Base-by-base conservation (phyloP, 2,113 vertebrate species). In the Mellivora capensis region DNA sequence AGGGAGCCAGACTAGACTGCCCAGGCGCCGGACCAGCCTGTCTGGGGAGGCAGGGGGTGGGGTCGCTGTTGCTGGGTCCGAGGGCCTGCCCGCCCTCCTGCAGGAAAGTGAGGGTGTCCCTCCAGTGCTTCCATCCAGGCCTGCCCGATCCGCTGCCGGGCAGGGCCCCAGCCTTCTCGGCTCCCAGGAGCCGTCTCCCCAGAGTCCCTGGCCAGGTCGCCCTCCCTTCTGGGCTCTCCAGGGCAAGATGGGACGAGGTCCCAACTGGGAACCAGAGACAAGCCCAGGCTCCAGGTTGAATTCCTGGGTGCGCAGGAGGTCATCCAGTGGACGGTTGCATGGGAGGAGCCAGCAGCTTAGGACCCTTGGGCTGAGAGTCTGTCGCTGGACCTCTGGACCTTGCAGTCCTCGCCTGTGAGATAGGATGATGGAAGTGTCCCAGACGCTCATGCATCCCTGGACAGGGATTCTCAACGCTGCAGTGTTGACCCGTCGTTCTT, bases 281-380 rank as follows among this genome's bases (percentile, higher is more conserved):
- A 21, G 17, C 27, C 47, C 47, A 17, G 31, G 15, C 34, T 18
- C 21, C 39, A 7, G 34, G 4, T 3, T 1, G 37, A 15, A 23
- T 7, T 37, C 37, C 86, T 27, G 20, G 34, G 31, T 2, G 17
- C 76, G 2, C 44, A 31, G 13, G 14, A 3, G 8, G 39, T 13
- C 10, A 3, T 27, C 37, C 64, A 54, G 11, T 2, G 34, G 5
- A 4, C 0, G 1, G 52, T 4, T 9, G 1, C 15, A 0, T 14
- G 59, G 27, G 69, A 20, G 31, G 29, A 25, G 31, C 67, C 17
- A 0, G 34, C 74, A 20, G 17, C 61, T 2, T 4, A 6, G 3
- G 21, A 37, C 18, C 29, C 2, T 10, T 9, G 82, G 20, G 20
- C 10, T 34, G 18, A 0, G 67, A 31, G n/a, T 3, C 20, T 29